A percentile compares a stretch with the other conserved stretches of the same genome.
phyloP scores from a whole-genome alignment of 2,113 vertebrate genomes.

The Clarias gariepinus region DNA sequence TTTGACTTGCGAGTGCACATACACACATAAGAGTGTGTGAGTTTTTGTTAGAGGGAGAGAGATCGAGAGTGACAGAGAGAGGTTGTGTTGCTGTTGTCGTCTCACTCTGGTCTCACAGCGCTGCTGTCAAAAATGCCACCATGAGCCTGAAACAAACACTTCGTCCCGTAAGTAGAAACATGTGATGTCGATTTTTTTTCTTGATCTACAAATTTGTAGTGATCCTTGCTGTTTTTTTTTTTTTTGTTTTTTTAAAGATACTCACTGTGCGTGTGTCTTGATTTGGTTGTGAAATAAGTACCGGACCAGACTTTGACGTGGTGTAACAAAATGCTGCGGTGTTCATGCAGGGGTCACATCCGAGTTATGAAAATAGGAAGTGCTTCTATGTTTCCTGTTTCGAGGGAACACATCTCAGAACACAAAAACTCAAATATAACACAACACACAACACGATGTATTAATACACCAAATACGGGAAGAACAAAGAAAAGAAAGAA shows the following conservation, averaged over 20 bases:
- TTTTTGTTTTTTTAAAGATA: too few relatives aligned
- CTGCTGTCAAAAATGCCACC: constrained; percentile 56
- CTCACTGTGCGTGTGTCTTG: too few relatives aligned
- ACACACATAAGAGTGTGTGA: constrained; percentile 14
- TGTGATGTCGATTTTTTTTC: not conserved
- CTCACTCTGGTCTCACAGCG: constrained; percentile 53
- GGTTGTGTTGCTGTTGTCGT: constrained; percentile 37
- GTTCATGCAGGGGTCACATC: not conserved
- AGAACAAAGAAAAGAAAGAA: too few relatives aligned
- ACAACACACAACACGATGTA: too few relatives aligned
- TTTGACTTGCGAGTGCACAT: not conserved
- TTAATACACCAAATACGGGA: too few relatives aligned
- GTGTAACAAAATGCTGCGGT: not conserved
- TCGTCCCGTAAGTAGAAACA: constrained; percentile 71
- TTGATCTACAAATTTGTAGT: not conserved
- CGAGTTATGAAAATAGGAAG: not conserved
- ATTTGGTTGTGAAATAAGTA: not conserved
- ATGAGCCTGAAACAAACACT: constrained; percentile 77
- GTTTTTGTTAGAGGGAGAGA: constrained; percentile 23
- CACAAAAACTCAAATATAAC: not conserved
- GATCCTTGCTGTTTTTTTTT: not conserved
- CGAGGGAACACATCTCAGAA: not conserved
- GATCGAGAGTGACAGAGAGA: constrained; percentile 28
- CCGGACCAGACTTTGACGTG: not conserved
- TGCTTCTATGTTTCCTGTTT: not conserved